Conservation (phyloP, 2,113 vertebrate genomes). For the Brachionichthys hirsutus region DNA sequence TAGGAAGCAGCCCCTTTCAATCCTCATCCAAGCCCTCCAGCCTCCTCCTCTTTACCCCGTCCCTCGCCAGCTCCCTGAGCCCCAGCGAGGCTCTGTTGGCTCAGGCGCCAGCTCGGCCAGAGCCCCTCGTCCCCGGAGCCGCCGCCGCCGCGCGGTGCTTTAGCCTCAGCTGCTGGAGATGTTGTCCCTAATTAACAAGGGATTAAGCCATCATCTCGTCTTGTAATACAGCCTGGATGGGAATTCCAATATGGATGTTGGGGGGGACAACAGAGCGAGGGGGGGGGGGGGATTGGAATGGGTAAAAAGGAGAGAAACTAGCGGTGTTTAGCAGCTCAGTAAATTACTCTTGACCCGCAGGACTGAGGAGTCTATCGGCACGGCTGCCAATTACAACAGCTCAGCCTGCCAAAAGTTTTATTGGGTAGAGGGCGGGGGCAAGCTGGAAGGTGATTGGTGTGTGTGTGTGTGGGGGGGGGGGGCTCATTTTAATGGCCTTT, state of each 20-base stretch:
- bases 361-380: constrained; percentile 79
- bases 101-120: constrained; percentile 59
- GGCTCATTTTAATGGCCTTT: constrained; percentile 67
- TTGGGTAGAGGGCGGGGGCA: constrained; percentile 69
- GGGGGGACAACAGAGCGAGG: not conserved
- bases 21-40: constrained; percentile 40
- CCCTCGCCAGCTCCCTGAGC: constrained; percentile 53
- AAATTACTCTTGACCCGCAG: constrained; percentile 84
- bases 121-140: constrained; percentile 58
- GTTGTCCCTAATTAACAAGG: constrained; percentile 84
- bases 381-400: constrained; percentile 80
- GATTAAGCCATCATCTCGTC: constrained; percentile 82
- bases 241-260: constrained; percentile 77
- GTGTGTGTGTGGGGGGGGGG: constrained; percentile 21
- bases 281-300: constrained; percentile 39
- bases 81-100: constrained; percentile 59
- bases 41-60: constrained; percentile 5
- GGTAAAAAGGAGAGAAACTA: constrained; percentile 56
- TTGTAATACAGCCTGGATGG: constrained; percentile 80
- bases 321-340: constrained; percentile 79
- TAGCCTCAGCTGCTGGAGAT: constrained; percentile 81
- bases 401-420: constrained; percentile 81
- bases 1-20: constrained; percentile 53
- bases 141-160: constrained; percentile 33
- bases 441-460: constrained; percentile 57